A percentile compares a stretch with the other conserved stretches of the same genome.
These are phyloP conservation scores for Microcaecilia unicolor DNA, from an alignment of 2,797 vertebrate species.

Conservation along the genomic window DNA sequence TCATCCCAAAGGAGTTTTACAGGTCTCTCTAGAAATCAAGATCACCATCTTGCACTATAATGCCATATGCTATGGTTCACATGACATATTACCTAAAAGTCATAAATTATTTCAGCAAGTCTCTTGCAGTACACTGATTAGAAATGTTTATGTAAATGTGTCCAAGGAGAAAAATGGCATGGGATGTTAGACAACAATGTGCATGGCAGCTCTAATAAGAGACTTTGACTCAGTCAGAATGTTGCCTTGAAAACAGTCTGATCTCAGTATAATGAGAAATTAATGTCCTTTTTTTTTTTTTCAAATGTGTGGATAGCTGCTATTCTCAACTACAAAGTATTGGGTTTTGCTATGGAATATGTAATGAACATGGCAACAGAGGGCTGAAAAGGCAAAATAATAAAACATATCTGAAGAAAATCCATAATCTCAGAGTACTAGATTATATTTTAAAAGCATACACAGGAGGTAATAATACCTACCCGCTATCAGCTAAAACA, in stretches of 20 bases:
- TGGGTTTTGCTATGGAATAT: constrained; percentile 1
- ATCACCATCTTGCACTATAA: constrained; percentile 51
- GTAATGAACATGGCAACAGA: neutral
- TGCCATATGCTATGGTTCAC: constrained; percentile 66
- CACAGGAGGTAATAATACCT: too few relatives aligned
- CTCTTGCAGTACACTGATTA: constrained; percentile 46
- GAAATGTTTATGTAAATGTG: constrained; percentile 58
- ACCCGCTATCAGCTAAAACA: too few relatives aligned
- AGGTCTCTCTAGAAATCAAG: constrained; percentile 53
- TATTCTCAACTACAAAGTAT: constrained; percentile 1
- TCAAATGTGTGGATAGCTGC: constrained; percentile 10
- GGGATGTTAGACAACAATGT: constrained; percentile 40
- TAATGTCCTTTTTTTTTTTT: constrained; percentile 11
- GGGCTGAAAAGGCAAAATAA: neutral
- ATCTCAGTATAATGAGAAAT: constrained; percentile 28
- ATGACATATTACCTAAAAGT: constrained; percentile 62
- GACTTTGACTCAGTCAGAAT: constrained; percentile 29
- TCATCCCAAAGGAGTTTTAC: constrained; percentile 52
- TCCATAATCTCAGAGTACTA: too few relatives aligned
- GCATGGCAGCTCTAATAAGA: constrained; percentile 25
- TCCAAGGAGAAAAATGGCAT: constrained; percentile 44
- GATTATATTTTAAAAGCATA: too few relatives aligned
- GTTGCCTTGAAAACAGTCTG: constrained; percentile 33
- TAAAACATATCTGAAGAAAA: too few relatives aligned
- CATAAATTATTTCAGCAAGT: constrained; percentile 46